phyloP scores from a whole-genome alignment of 2,797 vertebrate species.

The Tangara arthus region DNA sequence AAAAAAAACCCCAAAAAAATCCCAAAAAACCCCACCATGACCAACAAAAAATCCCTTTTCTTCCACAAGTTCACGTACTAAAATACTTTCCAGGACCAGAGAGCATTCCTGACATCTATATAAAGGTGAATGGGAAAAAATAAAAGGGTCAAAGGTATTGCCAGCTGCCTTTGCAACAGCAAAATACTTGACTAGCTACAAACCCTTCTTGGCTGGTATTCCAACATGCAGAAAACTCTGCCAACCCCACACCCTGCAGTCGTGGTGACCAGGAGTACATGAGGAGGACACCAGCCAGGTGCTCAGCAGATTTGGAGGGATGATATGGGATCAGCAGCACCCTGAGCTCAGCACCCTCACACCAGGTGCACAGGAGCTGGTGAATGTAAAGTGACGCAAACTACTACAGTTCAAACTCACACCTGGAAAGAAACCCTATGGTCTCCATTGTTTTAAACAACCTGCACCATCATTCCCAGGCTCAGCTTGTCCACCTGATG shows the following conservation, averaged over 20 bases:
- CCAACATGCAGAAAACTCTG: background rate
- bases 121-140: background rate
- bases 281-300: background rate
- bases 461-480: background rate
- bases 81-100: background rate
- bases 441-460: background rate
- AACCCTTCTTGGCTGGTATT: background rate
- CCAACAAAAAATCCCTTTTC: background rate
- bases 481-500: background rate
- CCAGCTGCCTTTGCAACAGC: background rate
- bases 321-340: background rate
- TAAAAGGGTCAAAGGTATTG: background rate
- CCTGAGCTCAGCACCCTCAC: rapidly evolving
- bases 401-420: background rate
- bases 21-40: background rate
- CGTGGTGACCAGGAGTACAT: rapidly evolving
- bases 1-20: background rate
- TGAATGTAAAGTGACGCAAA: background rate
- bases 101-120: background rate
- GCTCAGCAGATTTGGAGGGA: background rate
- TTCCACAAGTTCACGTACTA: background rate
- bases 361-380: rapidly evolving
- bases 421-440: background rate
- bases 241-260: background rate
- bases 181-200: background rate